Base-by-base conservation (phyloP, 1,140 invertebrate species). In the Galleria mellonella region DNA sequence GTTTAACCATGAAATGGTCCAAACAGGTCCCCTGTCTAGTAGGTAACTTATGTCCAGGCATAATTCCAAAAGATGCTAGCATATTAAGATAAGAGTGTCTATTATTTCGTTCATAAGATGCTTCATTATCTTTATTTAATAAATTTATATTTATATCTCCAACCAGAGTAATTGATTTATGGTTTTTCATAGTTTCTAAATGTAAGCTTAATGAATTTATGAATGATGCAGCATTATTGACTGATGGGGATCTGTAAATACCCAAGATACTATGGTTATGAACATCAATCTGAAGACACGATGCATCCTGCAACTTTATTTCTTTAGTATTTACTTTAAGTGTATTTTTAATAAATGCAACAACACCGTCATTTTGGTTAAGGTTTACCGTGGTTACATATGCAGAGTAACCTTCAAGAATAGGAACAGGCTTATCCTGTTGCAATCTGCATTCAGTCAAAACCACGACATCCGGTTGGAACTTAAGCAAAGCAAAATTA, bases 131-230 rank as follows among this genome's bases (percentile, higher is more conserved):
- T 10, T 32, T 15, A 2, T 10, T 11, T 15, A 42, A 32, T 3
- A 42, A 9, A 32, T 42, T 32, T 0, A 42, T 42, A 10, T 42
- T 42, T 12, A 42, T 42, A 14, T 42, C 40, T 1, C 40, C 40
- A 12, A 13, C 15, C 9, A 42, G 4, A 9, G 15, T 30, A 1
- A 42, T 10, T 17, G 32, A 32, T 17, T 42, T 42, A 17, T 32
- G 1, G 1, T 4, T 1, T 11, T 5, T 10, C 9, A 42, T 15
- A 10, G 11, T 13, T 9, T 32, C 30, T 9, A 42, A 29, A 32
- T 42, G 40, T 1, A 0, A 2, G 32, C 32, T 17, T 0, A 42
- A 6, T 13, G 40, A 32, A 9, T 42, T 5, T 3, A 42, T 15
- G 32, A 42, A 42, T 2, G 9, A 6, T 2, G 2, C 10, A 8